Conservation (phyloP, 2,113 vertebrate species). For the Mustelus asterias region DNA sequence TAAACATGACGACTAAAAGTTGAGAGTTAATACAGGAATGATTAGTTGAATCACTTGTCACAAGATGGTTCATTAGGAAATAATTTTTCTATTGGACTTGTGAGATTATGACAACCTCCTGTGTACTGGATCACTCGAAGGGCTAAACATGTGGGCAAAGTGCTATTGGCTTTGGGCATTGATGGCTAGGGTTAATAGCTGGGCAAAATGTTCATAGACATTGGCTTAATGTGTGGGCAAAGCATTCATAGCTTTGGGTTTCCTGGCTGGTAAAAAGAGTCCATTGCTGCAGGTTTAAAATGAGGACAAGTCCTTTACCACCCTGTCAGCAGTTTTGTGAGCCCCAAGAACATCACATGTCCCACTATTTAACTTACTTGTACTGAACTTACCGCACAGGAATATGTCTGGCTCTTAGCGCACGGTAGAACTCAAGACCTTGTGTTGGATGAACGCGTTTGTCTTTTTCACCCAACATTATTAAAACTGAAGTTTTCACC, state of each 20-base stretch:
- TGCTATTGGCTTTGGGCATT: neutral
- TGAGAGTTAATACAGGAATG: neutral
- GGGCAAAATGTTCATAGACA: neutral
- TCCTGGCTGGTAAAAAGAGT: neutral
- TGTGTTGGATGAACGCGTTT: conserved; percentile 80
- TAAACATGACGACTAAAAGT: neutral
- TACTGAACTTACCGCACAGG: conserved; percentile 69
- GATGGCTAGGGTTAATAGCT: neutral
- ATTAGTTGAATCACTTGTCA: neutral
- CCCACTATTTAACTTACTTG: neutral
- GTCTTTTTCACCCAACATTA: conserved; percentile 83
- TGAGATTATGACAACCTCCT: neutral
- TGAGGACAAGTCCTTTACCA: neutral
- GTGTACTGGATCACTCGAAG: neutral
- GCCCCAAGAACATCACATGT: neutral
- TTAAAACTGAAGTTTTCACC: conserved; percentile 78
- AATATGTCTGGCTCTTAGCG: conserved; percentile 68
- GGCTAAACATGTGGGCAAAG: neutral
- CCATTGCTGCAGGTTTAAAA: neutral
- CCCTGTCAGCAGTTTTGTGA: neutral
- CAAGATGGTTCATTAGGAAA: neutral
- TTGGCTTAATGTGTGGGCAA: neutral
- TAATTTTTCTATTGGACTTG: neutral
- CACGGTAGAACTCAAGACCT: conserved; percentile 83
- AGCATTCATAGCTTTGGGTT: neutral